Base-by-base conservation (phyloP, 2,888 invertebrate genomes). In the Platerodrilus igneus region DNA sequence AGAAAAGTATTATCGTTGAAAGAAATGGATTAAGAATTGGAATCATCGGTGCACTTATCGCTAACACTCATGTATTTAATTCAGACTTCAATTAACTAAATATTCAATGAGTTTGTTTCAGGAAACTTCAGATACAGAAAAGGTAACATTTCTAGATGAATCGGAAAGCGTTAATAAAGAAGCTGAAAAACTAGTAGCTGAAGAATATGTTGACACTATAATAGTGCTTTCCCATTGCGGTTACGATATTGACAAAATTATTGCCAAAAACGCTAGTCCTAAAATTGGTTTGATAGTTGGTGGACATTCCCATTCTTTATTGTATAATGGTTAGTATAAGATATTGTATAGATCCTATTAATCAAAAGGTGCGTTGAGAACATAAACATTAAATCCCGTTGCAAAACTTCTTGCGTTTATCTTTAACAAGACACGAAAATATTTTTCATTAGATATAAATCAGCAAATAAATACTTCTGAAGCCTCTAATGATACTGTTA, bases 221-320 rank as follows among this genome's bases (percentile, higher is more conserved):
- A 79, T 92, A 29, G 83, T 85, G 3, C 67, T 90, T 8, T 87
- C 90, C 0, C 91, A 92, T 61, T 79, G 84, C 33, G 91, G 91
- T 2, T 72, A 86, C 28, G 75, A 78, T 2, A 75, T 77, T 11
- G 85, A 86, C 52, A 68, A 73, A 70, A 60, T 69, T 18, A 78
- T 90, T 47, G 90, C 89, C 0, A 60, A 63, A 2, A 68, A 73
- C 3, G 79, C 76, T 23, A 75, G 83, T 2, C 74, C 78, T 0
- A 76, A 79, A 19, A 75, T 92, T 36, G 86, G 89, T 60, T 73
- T 91, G 0, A 83, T 91, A 37, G 83, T 91, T n/a, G 91, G 91
- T 3, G 86, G 81, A 0, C 91, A 91, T 62, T 83, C 86, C 0
- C 86, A 91, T 62, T 81, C 84, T 0, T 78, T 91, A 50, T 73